A percentile compares a stretch with the other conserved stretches of the same genome.
These are phyloP conservation scores for Noctua janthina DNA, from an alignment of 2,888 invertebrate genomes.

Conservation along the genomic window DNA sequence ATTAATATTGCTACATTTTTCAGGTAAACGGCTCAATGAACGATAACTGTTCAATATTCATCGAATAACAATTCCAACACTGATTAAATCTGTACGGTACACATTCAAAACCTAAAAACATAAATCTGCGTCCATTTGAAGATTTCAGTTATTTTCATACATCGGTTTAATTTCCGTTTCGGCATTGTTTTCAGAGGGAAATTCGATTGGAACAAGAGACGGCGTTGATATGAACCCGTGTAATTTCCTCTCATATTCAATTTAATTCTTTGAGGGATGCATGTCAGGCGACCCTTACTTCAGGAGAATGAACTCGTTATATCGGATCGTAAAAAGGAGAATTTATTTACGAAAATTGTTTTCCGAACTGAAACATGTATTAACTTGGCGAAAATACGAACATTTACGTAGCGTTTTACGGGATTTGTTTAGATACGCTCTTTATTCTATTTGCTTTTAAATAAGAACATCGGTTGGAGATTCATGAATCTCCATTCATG, in stretches of 20 bases:
- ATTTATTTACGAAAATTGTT: slow-evolving; percentile 76
- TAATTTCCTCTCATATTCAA: slow-evolving; percentile 88
- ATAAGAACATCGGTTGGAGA: slow-evolving; percentile 28
- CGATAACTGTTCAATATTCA: slow-evolving; percentile 30
- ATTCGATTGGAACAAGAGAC: slow-evolving; percentile 85
- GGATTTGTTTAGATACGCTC: slow-evolving; percentile 52
- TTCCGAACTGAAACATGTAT: slow-evolving; percentile 69
- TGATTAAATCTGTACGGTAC: slow-evolving; percentile 51
- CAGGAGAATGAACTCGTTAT: slow-evolving; percentile 75
- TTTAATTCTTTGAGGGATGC: slow-evolving; percentile 85
- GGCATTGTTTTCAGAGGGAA: slow-evolving; percentile 87
- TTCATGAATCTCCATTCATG: slow-evolving; percentile 27
- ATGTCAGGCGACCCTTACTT: slow-evolving; percentile 76
- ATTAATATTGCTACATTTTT: slow-evolving; percentile 48
- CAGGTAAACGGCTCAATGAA: slow-evolving; percentile 43
- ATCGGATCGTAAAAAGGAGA: slow-evolving; percentile 74
- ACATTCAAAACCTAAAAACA: slow-evolving; percentile 67
- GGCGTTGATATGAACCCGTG: slow-evolving; percentile 83
- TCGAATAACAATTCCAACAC: slow-evolving; percentile 41
- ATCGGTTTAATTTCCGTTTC: slow-evolving; percentile 88
- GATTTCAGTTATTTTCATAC: slow-evolving; percentile 82
- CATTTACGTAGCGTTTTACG: slow-evolving; percentile 50
- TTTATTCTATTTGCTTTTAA: slow-evolving; percentile 53
- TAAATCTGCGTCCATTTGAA: slow-evolving; percentile 78
- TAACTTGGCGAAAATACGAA: slow-evolving; percentile 58